Evolutionary conservation across 2,113 vertebrate species (phyloP), one percentile per base, ranked within the genome.

Genomic region (Callocephalon fimbriatum): DNA sequence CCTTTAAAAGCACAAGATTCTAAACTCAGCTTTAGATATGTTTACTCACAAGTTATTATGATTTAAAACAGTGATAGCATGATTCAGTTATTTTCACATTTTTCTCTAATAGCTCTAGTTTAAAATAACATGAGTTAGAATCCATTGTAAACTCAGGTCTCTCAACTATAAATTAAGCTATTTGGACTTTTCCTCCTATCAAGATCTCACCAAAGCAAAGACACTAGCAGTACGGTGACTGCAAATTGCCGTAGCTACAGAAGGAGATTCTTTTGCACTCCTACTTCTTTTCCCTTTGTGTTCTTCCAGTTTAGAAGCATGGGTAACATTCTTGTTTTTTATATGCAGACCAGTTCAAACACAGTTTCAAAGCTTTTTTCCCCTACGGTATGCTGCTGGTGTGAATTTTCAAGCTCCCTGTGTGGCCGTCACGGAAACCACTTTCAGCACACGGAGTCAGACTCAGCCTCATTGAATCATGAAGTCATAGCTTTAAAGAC

Each of bases 391-490:
- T 86, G 67, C 47, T 75, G 54, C 88, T 93, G 56, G 78, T 90
- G 90, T 88, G 96, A 92, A 90, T 94, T 96, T 97, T 95, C 96
- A 94, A 86, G 62, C 84, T 90, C 72, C 90, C 90, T 94, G 93
- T 96, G 96, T 95, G 93, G 81, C 75, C 79, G 1, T 58, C 54
- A 70, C 54, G 50, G 91, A 93, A 92, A 95, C 8, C 48, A 81
- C 72, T 93, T 94, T 74, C 73, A 96, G 88, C 11, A 26, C 65
- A 35, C n/a, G 0, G 18, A 92, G 80, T 73, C 61, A 80, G 61
- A 51, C 48, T 73, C 53, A 8, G 67, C 32, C 76, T 97, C 90
- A 95, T 3, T 70, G 78, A 96, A 95, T 89, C 56, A 96, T 22
- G 68, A 93, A 91, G 65, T 53, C 67, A 78, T 7, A 93, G 72